Conservation (phyloP, 2,888 invertebrate genomes). For the Melangyna quadrimaculata region DNA sequence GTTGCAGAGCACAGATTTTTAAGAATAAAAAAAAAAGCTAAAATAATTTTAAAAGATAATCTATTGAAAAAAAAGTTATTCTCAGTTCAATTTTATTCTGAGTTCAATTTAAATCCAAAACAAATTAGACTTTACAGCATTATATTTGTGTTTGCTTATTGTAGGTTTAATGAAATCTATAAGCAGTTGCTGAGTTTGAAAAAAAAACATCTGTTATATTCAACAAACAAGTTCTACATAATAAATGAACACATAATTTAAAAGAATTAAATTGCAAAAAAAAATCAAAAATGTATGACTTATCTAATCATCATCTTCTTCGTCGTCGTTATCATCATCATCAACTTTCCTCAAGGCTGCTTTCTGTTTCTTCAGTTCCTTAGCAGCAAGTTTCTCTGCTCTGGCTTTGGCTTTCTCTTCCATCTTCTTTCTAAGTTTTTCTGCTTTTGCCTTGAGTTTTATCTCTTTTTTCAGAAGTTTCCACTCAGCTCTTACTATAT, state of each 20-base stretch:
- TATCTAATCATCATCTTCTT: slow-evolving; percentile 41
- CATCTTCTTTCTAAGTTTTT: slow-evolving; percentile 40
- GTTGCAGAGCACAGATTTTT: too few species aligned
- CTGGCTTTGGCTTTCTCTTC: slow-evolving; percentile 38
- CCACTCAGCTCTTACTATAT: slow-evolving; percentile 39
- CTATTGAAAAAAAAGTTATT: background rate
- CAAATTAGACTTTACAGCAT: background rate
- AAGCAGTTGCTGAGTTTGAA: background rate
- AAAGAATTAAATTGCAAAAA: background rate
- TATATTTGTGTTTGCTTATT: background rate
- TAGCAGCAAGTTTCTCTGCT: slow-evolving; percentile 43
- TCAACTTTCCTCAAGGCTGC: background rate
- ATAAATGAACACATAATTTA: background rate
- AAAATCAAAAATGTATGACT: background rate
- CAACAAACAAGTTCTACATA: background rate
- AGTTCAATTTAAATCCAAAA: background rate
- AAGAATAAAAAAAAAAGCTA: too few species aligned
- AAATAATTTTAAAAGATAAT: too few species aligned
- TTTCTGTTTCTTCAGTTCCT: slow-evolving; percentile 22
- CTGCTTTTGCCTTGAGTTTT: slow-evolving; percentile 21
- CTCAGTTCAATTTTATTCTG: background rate
- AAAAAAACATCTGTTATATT: background rate
- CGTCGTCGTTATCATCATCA: slow-evolving; percentile 27
- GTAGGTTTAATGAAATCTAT: background rate
- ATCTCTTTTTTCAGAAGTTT: slow-evolving; percentile 41